Evolutionary conservation across 2,797 vertebrate genomes (phyloP).

Genomic region (Melanotaenia boesemani): DNA sequence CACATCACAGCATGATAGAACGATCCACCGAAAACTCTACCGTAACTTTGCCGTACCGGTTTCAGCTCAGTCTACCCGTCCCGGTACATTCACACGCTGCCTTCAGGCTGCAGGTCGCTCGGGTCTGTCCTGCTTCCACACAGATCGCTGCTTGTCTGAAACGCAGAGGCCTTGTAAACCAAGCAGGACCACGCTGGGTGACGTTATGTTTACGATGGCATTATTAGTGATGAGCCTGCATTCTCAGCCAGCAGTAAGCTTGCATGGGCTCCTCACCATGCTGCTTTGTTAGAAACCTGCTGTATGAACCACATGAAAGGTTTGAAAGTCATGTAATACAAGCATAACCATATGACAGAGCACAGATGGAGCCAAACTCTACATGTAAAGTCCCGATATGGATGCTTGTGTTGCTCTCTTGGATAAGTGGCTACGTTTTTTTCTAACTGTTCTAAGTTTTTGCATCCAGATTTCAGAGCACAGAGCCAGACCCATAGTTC

Average conservation of each 20-base stretch:
- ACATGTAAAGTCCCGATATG: slow-evolving; percentile 28
- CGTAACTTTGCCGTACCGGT: too few relatives aligned
- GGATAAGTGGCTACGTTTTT: slow-evolving; percentile 1
- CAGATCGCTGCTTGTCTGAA: slow-evolving; percentile 10
- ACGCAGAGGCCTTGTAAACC: neutral
- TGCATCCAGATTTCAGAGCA: slow-evolving; percentile 1
- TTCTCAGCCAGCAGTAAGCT: neutral
- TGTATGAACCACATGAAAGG: neutral
- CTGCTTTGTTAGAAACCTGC: neutral
- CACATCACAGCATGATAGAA: too few relatives aligned
- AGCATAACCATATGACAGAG: neutral
- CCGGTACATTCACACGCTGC: neutral
- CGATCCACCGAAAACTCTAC: too few relatives aligned
- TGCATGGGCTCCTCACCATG: neutral
- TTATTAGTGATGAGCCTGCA: neutral
- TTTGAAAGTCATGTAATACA: neutral
- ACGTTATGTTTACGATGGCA: neutral
- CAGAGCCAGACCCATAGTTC: neutral
- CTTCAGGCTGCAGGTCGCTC: neutral
- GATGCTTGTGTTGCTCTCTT: slow-evolving; percentile 6
- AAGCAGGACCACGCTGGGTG: neutral
- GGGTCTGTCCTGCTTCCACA: neutral
- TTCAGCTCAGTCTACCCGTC: neutral
- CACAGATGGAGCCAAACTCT: slow-evolving; percentile 8
- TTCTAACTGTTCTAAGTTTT: too few relatives aligned